phyloP scores from a whole-genome alignment of 2,797 vertebrate species.

The Rhincodon typus region DNA sequence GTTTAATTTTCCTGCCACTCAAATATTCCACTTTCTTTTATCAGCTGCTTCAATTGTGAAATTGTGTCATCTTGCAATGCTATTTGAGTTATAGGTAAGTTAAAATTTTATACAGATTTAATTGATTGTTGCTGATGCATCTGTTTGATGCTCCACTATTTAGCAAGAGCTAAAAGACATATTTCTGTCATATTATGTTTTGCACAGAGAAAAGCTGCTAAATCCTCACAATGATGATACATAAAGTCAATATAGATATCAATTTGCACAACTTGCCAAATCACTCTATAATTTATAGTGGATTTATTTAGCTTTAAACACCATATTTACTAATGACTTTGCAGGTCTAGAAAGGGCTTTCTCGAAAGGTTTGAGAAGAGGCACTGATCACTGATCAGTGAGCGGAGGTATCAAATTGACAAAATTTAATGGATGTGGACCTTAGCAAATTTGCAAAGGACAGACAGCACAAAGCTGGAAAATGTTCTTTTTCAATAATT shows the following conservation, averaged over 20 bases:
- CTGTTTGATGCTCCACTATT: background rate
- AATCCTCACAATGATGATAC: background rate
- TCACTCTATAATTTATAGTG: background rate
- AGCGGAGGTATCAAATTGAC: background rate
- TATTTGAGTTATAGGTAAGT: background rate
- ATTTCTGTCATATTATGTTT: background rate
- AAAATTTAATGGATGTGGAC: background rate
- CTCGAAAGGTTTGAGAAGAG: background rate
- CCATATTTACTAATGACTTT: background rate
- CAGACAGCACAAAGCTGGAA: background rate
- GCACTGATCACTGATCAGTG: background rate
- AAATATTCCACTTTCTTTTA: background rate
- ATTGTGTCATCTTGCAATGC: background rate
- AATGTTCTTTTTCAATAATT: background rate
- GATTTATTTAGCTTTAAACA: background rate
- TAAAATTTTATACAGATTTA: background rate
- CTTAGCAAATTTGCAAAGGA: background rate
- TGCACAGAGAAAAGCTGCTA: background rate
- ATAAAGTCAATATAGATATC: background rate
- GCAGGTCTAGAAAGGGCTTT: too few species aligned
- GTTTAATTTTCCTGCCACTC: background rate
- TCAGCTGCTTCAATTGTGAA: background rate
- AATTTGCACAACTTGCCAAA: background rate
- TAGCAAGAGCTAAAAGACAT: background rate
- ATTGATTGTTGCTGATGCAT: background rate